Evolutionary conservation across 2,888 invertebrate genomes (phyloP), one percentile per base, ranked within the genome.

Genomic region (Fabriciana adippe): DNA sequence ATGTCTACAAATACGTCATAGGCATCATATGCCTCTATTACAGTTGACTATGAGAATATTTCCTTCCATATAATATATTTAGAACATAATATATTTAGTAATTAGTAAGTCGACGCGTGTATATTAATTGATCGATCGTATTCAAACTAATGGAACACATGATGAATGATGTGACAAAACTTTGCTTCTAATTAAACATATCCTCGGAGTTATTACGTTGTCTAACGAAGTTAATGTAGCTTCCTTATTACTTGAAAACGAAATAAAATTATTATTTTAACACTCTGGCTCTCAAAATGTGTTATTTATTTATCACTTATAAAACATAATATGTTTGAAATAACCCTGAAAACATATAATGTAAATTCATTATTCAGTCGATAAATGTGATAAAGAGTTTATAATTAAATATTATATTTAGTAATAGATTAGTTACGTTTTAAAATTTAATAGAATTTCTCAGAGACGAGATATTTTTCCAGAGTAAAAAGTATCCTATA

Each of bases 61-160:
- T 16, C 50, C 11, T 16, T 16, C n/a, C 16, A 51, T 16, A 51
- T 16, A 16, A 51, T 51, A 15, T 51, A 16, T 14, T 4, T 60
- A 16, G 31, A n/a, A n/a, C 4, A 51, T 16, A 16, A 51, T 51
- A 15, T 51, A 16, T 14, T 4, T 60, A 16, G 31, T 60, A 35
- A 51, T 60, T 31, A 31, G 50, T 16, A 35, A 50, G 15, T 35
- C 1, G 2, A 47, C 45, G 21, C 45, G 13, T 15, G 21, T 16
- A 18, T 45, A 45, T 18, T 61, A 8, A 41, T 61, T 61, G 60
- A 61, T 61, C 60, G 60, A 61, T 61, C 60, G 18, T 35, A 61
- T 35, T 51, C 18, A 50, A 31, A 15, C 50, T 60, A 13, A 50
- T 31, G 48, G 60, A 60, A n/a, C 51, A 31, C 16, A 35, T 61